A percentile compares a stretch with the other conserved stretches of the same genome.
phyloP scores from a whole-genome alignment of 2,797 vertebrate genomes.

The Ceyx erithaca region DNA sequence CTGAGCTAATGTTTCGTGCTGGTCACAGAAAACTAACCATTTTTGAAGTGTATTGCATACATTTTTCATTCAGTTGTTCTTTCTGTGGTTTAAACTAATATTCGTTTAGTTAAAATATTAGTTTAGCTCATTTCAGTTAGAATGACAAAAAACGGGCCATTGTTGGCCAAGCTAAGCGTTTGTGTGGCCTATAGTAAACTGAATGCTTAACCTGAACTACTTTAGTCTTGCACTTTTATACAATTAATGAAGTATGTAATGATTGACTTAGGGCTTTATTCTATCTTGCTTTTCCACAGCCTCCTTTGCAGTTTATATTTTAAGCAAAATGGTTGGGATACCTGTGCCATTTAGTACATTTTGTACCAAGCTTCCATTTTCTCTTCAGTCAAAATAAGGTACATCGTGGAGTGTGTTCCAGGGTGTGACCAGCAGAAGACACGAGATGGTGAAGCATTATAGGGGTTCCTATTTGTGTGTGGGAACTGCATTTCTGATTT shows the following conservation, averaged over 20 bases:
- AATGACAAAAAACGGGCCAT: slow-evolving; percentile 54
- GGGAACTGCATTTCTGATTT: not conserved
- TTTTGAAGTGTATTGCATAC: slow-evolving; percentile 50
- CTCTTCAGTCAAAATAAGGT: not conserved
- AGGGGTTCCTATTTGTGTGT: not conserved
- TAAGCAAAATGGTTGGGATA: not conserved
- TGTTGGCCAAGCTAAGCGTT: slow-evolving; percentile 7
- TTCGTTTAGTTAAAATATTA: not conserved
- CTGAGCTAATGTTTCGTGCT: slow-evolving; percentile 65
- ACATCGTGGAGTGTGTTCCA: not conserved
- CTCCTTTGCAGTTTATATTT: slow-evolving; percentile 7
- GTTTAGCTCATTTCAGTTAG: not conserved
- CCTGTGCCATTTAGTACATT: not conserved
- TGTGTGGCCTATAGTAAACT: slow-evolving; percentile 30
- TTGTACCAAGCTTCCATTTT: not conserved
- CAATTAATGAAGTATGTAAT: slow-evolving; percentile 28
- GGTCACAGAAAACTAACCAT: slow-evolving; percentile 71
- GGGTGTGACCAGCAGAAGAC: not conserved
- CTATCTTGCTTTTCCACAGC: not conserved
- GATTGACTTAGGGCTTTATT: not conserved
- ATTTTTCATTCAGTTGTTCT: slow-evolving; percentile 56
- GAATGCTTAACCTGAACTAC: slow-evolving; percentile 50
- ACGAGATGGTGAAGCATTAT: not conserved
- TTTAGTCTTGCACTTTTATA: slow-evolving; percentile 49
- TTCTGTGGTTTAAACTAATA: slow-evolving; percentile 45